Conservation (phyloP, 1,140 invertebrate genomes). For the Pantala flavescens region DNA sequence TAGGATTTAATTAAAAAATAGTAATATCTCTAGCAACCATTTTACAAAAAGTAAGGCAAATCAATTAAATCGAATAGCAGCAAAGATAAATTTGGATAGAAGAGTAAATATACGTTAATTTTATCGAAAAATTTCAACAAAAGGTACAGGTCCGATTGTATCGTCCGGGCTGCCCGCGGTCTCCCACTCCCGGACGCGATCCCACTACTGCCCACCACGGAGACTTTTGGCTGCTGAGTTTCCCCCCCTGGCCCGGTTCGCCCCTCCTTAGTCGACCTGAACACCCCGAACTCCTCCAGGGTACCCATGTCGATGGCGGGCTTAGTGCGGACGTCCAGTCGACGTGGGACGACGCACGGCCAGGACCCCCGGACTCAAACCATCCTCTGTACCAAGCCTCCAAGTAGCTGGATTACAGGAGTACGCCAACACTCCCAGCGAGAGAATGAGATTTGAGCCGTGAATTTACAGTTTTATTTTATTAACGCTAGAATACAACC, state of each 20-base stretch:
- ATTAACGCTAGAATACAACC: too few species aligned
- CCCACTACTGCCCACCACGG: conserved; percentile 94
- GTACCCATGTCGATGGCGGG: conserved; percentile 84
- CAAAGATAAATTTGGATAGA: too few species aligned
- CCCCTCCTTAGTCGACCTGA: conserved; percentile 91
- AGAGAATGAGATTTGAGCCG: too few species aligned
- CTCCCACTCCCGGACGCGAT: conserved; percentile 89
- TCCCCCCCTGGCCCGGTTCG: conserved; percentile 92
- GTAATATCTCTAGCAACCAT: too few species aligned
- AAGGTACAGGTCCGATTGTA: conserved; percentile 71
- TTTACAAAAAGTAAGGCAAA: too few species aligned
- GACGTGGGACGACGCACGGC: conserved; percentile 21
- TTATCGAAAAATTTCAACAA: conserved; percentile 36
- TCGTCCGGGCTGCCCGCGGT: conserved; percentile 70
- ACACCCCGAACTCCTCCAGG: conserved; percentile 62
- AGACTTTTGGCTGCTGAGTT: conserved; percentile 94
- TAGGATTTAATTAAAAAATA: too few species aligned
- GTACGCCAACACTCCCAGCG: conserved; percentile 36
- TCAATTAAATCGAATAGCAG: too few species aligned
- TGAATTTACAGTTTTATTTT: too few species aligned
- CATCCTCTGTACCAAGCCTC: conserved; percentile 39
- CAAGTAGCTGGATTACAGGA: conserved; percentile 48
- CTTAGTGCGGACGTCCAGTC: conserved; percentile 42
- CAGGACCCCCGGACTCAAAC: conserved; percentile 33
- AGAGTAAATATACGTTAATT: not conserved